Base-by-base conservation (phyloP, 1,140 invertebrate genomes). In the Caenorhabditis inopinata region DNA sequence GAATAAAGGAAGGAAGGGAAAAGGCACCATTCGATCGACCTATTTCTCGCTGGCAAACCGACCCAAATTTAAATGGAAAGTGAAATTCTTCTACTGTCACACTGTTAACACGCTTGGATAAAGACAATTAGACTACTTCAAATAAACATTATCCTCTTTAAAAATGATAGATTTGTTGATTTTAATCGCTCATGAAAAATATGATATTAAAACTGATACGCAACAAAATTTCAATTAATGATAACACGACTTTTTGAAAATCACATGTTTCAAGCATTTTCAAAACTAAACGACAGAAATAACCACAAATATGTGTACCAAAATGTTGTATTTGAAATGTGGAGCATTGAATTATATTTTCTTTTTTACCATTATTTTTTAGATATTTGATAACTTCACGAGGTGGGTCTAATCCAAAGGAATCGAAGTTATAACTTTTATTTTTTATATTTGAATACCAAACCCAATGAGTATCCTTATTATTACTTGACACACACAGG, bases 221-320 rank as follows among this genome's bases (percentile, higher is more conserved):
- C 58, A 32, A 68, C 27, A 68, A 68, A 68, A 68, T 68, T 68
- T 68, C 11, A 68, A 68, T 68, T 35, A 68, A 68, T 32, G 27
- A 35, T 68, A 68, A 68, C 58, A 68, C 27, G 35, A 68, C 58
- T 68, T 68, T 68, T 68, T 68, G 58, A 68, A 68, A 68, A 68
- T 68, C 18, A 68, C 58, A 3, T 42, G 35, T 74, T 74, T 74
- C 68, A 74, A 45, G 68, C 32, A 74, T 42, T 45, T 42, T 74
- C n/a, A n/a, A n/a, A n/a, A n/a, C n/a, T n/a, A n/a, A n/a, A n/a
- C n/a, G n/a, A n/a, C n/a, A n/a, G n/a, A n/a, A n/a, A n/a, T n/a
- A n/a, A n/a, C n/a, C n/a, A n/a, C n/a, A n/a, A n/a, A n/a, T n/a
- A n/a, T n/a, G n/a, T n/a, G n/a, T n/a, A n/a, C n/a, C n/a, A n/a